These are phyloP conservation scores for Cephus pulcher DNA, from an alignment of 2,888 invertebrate genomes.

Conservation along the genomic window DNA sequence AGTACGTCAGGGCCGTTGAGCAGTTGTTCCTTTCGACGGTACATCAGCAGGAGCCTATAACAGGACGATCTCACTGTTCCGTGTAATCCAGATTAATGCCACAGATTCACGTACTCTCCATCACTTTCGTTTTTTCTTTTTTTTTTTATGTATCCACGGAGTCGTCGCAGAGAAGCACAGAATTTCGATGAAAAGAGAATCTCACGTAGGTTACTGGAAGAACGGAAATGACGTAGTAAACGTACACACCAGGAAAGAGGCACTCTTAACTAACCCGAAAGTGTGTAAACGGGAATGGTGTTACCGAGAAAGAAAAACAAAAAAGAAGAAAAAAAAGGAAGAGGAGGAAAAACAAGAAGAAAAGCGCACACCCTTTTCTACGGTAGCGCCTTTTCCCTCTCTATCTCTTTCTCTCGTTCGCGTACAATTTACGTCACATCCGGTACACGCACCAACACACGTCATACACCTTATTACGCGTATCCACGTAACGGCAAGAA, in stretches of 20 bases:
- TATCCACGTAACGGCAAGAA: conserved; percentile 1
- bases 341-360: background rate
- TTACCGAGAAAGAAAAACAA: background rate
- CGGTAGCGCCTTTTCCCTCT: background rate
- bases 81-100: background rate
- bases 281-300: background rate
- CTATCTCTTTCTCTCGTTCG: background rate
- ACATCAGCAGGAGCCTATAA: background rate
- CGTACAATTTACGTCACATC: conserved; percentile 4
- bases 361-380: background rate
- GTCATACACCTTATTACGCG: background rate
- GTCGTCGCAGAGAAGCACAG: background rate
- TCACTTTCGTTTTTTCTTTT: background rate
- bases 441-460: conserved; percentile 1
- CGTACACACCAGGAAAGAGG: background rate
- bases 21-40: background rate
- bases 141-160: background rate
- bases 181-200: background rate
- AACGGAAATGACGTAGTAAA: background rate
- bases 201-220: background rate
- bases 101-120: background rate
- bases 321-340: too few relatives aligned
- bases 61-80: background rate
- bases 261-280: background rate
- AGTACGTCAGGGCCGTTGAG: background rate